Conservation (phyloP, 2,888 invertebrate species). For the Nomada lathburiana region DNA sequence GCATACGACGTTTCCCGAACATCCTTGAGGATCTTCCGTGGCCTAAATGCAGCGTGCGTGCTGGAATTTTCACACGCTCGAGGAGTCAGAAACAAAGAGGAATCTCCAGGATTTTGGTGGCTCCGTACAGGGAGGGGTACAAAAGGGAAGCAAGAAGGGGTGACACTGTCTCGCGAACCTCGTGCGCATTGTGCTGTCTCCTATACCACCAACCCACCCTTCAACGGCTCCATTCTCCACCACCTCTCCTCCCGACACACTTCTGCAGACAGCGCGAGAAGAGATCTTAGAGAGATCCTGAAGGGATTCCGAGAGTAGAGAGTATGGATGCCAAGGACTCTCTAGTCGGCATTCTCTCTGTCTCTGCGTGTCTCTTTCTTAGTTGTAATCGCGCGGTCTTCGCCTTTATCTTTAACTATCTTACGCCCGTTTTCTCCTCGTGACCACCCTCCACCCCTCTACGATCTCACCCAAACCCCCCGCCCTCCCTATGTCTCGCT, state of each 20-base stretch:
- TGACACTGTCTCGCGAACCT: constrained; percentile 74
- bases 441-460: constrained; percentile 15
- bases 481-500: not conserved
- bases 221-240: not conserved
- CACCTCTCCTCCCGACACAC: constrained; percentile 38
- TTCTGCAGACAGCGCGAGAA: constrained; percentile 69
- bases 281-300: constrained; percentile 72
- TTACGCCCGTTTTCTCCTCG: constrained; percentile 23
- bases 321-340: constrained; percentile 68
- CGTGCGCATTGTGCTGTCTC: constrained; percentile 72
- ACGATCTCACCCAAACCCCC: constrained; percentile 7
- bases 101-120: constrained; percentile 69
- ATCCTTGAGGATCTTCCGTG: constrained; percentile 63
- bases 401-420: constrained; percentile 52
- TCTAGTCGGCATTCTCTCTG: constrained; percentile 55
- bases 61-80: constrained; percentile 75
- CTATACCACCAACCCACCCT: constrained; percentile 31
- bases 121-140: constrained; percentile 44
- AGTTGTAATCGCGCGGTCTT: constrained; percentile 54
- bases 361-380: constrained; percentile 48
- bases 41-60: constrained; percentile 60
- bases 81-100: constrained; percentile 75
- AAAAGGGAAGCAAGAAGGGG: constrained; percentile 55
- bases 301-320: constrained; percentile 68
- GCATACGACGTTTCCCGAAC: constrained; percentile 64